phyloP scores from a whole-genome alignment of 2,797 vertebrate species.

The Echeneis naucrates region DNA sequence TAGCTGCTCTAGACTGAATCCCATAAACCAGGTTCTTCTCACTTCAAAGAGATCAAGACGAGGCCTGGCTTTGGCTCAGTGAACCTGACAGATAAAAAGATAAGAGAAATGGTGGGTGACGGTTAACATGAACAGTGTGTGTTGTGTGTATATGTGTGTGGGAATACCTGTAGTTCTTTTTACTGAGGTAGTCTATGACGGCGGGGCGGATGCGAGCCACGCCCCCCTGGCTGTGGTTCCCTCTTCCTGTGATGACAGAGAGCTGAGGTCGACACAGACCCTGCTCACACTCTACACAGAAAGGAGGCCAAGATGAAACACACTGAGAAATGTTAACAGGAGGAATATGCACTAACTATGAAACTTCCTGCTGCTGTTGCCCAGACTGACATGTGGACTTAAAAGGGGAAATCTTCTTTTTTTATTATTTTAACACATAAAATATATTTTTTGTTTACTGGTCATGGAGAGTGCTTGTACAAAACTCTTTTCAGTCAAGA shows the following conservation, averaged over 20 bases:
- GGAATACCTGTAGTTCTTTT: constrained; percentile 90
- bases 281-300: constrained; percentile 88
- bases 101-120: constrained; percentile 43
- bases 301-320: constrained; percentile 51
- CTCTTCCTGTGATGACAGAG: constrained; percentile 96
- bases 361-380: neutral
- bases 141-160: constrained; percentile 18
- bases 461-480: neutral
- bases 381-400: neutral
- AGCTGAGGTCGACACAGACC: constrained; percentile 91
- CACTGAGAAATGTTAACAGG: constrained; percentile 24
- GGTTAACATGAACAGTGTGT: constrained; percentile 5
- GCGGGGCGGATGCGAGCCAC: constrained; percentile 97
- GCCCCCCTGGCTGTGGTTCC: constrained; percentile 97
- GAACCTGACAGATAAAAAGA: constrained; percentile 85
- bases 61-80: constrained; percentile 92
- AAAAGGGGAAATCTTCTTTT: neutral
- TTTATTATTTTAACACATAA: neutral
- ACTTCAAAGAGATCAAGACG: constrained; percentile 89
- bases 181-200: constrained; percentile 95
- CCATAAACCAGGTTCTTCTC: constrained; percentile 51
- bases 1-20: constrained; percentile 68
- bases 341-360: constrained; percentile 1
- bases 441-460: neutral
- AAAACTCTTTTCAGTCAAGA: neutral